phyloP scores from a whole-genome alignment of 2,113 vertebrate genomes.

The Sigmodon hispidus region DNA sequence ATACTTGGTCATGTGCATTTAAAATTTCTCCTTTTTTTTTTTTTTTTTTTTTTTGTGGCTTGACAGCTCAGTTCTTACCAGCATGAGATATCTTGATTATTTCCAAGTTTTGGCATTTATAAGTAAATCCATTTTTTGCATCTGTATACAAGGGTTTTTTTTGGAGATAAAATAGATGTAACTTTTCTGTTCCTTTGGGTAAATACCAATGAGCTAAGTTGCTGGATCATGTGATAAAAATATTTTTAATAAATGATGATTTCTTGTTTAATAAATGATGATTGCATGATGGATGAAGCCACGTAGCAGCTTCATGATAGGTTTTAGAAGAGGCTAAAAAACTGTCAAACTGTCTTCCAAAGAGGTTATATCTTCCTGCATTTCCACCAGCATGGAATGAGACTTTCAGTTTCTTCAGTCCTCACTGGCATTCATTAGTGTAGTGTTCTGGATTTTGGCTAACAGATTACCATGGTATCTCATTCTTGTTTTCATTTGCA shows the following conservation, averaged over 20 bases:
- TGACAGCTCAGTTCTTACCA: background rate
- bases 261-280: too few relatives aligned
- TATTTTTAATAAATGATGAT: background rate
- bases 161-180: background rate
- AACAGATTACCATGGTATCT: background rate
- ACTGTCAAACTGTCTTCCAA: background rate
- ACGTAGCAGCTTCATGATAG: background rate
- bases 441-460: background rate
- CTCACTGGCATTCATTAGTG: too few relatives aligned
- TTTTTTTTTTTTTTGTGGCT: background rate
- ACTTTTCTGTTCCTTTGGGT: background rate
- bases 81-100: background rate
- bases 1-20: background rate
- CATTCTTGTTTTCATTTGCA: background rate
- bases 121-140: background rate
- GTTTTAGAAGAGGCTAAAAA: background rate
- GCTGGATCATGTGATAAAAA: background rate
- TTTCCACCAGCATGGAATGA: background rate
- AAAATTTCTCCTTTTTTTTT: background rate
- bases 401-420: background rate
- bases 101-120: background rate
- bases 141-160: background rate
- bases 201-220: background rate
- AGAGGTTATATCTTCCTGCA: background rate
- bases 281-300: background rate